Evolutionary conservation across 2,797 vertebrate genomes (phyloP), one percentile per base, ranked within the genome.

Genomic region (Argyrosomus regius): DNA sequence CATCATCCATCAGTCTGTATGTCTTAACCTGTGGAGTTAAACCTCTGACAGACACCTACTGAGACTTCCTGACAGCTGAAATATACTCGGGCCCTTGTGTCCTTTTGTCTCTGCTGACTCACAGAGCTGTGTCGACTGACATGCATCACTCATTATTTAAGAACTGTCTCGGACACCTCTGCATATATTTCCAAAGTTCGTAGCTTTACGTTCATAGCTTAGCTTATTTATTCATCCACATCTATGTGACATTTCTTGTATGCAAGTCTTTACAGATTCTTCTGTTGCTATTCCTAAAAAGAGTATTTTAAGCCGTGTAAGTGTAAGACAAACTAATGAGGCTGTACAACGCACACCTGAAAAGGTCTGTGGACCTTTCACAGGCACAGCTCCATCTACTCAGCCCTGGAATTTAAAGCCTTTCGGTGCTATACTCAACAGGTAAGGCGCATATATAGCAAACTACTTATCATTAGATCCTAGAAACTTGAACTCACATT

Each of bases 1-100:
- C 85, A 78, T 89, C 90, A 88, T 84, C 87, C 86, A 81, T 88
- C 88, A 80, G 87, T 81, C 78, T 60, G 73, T 70, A 78, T 43
- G 52, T 86, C 75, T 87, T 64, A 84, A 87, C 83, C 78, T 72
- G 75, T 77, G 71, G 81, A 85, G 81, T 69, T 80, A 61, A 75
- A 85, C 64, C 62, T 80, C 83, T 84, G 88, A 90, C 86, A 85
- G 86, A 89, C 72, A 77, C 77, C 80, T 65, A 78, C 76, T 14
- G 63, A 90, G 76, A 84, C 81, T 62, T 50, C 46, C 81, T 78
- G 77, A 85, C 85, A 84, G 86, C 64, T 85, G 74, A 81, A 88
- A 60, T 75, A 80, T 82, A 82, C 64, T 57, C 1, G 35, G 57
- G 63, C 79, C 60, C 75, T 49, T 1, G 49, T 54, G 79, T 81